phyloP scores from a whole-genome alignment of 2,888 invertebrate genomes.

The Callyntrura guangdongensis region DNA sequence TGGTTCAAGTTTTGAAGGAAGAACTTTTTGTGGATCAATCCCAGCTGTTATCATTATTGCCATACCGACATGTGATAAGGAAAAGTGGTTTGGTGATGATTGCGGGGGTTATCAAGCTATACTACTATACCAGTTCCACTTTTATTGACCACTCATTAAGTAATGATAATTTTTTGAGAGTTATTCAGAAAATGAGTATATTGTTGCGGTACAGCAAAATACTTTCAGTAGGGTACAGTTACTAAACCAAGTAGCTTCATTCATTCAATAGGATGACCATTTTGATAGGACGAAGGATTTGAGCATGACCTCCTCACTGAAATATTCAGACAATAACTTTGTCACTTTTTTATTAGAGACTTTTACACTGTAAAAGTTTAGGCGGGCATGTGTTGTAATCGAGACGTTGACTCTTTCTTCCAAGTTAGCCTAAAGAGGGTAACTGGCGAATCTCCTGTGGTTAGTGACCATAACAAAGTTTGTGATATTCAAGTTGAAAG shows the following conservation, averaged over 20 bases:
- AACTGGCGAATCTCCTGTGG: not conserved
- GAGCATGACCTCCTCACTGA: constrained; percentile 32
- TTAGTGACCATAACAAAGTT: not conserved
- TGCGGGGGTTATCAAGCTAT: constrained; percentile 16
- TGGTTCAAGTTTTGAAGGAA: not conserved
- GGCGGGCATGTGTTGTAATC: not conserved
- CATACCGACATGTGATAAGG: constrained; percentile 56
- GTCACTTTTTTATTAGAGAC: constrained; percentile 23
- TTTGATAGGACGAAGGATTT: too few relatives aligned
- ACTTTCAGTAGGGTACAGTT: not conserved
- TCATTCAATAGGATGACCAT: not conserved
- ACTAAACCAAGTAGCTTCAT: constrained; percentile 13
- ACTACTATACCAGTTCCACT: constrained; percentile 53
- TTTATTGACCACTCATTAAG: constrained; percentile 74
- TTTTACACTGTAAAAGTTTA: constrained; percentile 27
- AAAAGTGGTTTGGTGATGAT: constrained; percentile 59
- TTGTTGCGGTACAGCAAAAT: not conserved
- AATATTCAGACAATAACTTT: not conserved
- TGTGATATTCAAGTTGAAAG: too few relatives aligned
- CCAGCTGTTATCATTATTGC: not conserved
- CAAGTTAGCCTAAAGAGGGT: not conserved
- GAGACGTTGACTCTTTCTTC: not conserved
- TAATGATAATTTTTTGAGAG: constrained; percentile 62
- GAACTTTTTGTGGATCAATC: constrained; percentile 29
- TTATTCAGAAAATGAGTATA: constrained; percentile 8